Percentiles rank a stretch among this genome's conserved stretches.
These are phyloP conservation scores for Drosophila bifasciata DNA, from an alignment of 1,140 invertebrate species.

Conservation along the genomic window DNA sequence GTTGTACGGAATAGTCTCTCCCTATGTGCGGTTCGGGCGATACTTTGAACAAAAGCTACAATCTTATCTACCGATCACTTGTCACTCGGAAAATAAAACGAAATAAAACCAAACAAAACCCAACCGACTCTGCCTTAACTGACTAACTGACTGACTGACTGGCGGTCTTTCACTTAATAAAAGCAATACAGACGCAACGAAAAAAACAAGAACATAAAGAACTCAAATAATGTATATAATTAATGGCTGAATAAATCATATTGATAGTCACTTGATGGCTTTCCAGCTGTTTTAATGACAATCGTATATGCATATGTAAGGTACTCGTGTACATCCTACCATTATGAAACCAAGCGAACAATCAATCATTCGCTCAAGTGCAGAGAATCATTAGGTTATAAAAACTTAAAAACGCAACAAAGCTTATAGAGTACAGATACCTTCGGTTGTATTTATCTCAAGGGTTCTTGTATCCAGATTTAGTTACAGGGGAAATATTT, in stretches of 20 bases:
- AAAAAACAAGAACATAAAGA: slow-evolving; percentile 19
- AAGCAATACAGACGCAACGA: slow-evolving; percentile 14
- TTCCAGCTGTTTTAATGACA: slow-evolving; percentile 37
- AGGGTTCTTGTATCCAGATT: slow-evolving; percentile 7
- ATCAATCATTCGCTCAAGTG: slow-evolving; percentile 66
- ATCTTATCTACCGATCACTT: slow-evolving; percentile 54
- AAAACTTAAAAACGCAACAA: slow-evolving; percentile 30
- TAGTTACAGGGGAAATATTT: too few relatives aligned
- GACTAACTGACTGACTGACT: not conserved
- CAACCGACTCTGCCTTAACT: too few relatives aligned
- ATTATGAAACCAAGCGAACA: slow-evolving; percentile 35
- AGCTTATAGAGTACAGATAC: slow-evolving; percentile 51
- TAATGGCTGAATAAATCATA: slow-evolving; percentile 60
- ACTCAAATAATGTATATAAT: slow-evolving; percentile 22
- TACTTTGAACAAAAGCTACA: slow-evolving; percentile 21
- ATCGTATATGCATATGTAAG: too few relatives aligned
- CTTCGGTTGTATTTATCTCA: slow-evolving; percentile 7
- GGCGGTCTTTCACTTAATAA: slow-evolving; percentile 9
- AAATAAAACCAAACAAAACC: slow-evolving; percentile 3
- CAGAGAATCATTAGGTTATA: slow-evolving; percentile 45
- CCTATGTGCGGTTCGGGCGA: too few relatives aligned
- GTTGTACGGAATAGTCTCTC: too few relatives aligned
- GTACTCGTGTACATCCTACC: slow-evolving; percentile 4
- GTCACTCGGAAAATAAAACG: slow-evolving; percentile 14
- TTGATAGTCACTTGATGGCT: slow-evolving; percentile 36